These are phyloP conservation scores for Entomyzon cyanotis DNA, from an alignment of 2,113 vertebrate genomes.

Conservation along the genomic window DNA sequence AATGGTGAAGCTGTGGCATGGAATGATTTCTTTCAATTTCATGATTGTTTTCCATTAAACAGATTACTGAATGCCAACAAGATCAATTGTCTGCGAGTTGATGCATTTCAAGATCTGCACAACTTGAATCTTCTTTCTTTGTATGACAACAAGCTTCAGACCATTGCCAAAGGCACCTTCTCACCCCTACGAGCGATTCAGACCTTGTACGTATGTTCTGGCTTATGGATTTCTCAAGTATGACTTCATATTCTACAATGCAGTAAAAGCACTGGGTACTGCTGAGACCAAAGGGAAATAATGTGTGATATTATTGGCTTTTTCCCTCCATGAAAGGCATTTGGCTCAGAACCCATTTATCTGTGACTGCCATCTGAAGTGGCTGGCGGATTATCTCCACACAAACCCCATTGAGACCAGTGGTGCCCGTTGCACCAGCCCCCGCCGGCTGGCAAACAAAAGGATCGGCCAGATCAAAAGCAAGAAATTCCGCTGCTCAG, in stretches of 20 bases:
- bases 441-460: constrained; percentile 97
- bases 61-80: constrained; percentile 99
- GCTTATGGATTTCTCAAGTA: background rate
- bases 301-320: constrained; percentile 47
- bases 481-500: constrained; percentile 99
- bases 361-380: constrained; percentile 99
- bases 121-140: constrained; percentile 98
- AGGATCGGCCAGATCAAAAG: constrained; percentile 99
- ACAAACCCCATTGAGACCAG: constrained; percentile 99
- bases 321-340: constrained; percentile 82
- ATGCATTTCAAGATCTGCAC: constrained; percentile 98
- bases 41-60: constrained; percentile 60
- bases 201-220: constrained; percentile 86
- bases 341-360: constrained; percentile 99
- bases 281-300: constrained; percentile 39
- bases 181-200: constrained; percentile 93
- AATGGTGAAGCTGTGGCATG: background rate
- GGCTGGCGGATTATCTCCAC: constrained; percentile 99
- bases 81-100: constrained; percentile 96
- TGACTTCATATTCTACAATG: background rate
- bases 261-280: background rate
- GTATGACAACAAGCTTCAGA: constrained; percentile 99
- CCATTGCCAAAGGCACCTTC: constrained; percentile 97
- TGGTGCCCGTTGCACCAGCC: constrained; percentile 96
- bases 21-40: background rate